phyloP scores from a whole-genome alignment of 2,888 invertebrate species.

The Cryptosula pallasiana region DNA sequence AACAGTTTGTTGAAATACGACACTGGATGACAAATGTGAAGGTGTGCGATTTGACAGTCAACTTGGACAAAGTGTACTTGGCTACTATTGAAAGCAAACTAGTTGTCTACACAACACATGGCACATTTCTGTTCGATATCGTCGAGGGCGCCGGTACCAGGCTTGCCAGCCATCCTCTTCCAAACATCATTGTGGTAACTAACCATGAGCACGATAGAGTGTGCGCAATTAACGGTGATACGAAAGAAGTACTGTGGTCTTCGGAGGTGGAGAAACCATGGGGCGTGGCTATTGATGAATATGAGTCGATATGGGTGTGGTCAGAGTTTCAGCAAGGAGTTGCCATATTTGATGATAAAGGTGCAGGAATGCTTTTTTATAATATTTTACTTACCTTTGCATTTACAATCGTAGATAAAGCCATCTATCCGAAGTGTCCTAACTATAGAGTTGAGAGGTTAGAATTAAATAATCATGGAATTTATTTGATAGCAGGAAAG shows the following conservation, averaged over 20 bases:
- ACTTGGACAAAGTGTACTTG: neutral
- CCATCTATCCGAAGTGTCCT: too few relatives aligned
- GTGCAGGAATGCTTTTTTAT: too few relatives aligned
- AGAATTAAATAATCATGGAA: too few relatives aligned
- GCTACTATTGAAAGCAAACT: neutral
- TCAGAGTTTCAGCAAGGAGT: constrained; percentile 10
- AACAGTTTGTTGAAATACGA: neutral
- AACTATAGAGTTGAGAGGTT: too few relatives aligned
- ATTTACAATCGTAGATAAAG: too few relatives aligned
- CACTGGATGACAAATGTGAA: neutral
- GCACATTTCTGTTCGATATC: neutral
- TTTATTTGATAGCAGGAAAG: too few relatives aligned
- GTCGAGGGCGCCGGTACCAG: neutral
- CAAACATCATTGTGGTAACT: neutral
- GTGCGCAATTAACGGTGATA: neutral
- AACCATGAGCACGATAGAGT: neutral
- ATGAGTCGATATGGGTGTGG: constrained; percentile 16
- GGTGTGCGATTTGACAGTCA: constrained; percentile 13
- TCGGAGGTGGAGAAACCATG: neutral
- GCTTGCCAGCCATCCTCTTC: neutral
- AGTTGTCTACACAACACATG: neutral
- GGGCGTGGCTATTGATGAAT: neutral
- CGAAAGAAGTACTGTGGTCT: neutral
- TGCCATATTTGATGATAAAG: neutral
- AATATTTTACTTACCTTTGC: too few relatives aligned